phyloP scores from a whole-genome alignment of 2,113 vertebrate genomes.

The Panthera uncia region DNA sequence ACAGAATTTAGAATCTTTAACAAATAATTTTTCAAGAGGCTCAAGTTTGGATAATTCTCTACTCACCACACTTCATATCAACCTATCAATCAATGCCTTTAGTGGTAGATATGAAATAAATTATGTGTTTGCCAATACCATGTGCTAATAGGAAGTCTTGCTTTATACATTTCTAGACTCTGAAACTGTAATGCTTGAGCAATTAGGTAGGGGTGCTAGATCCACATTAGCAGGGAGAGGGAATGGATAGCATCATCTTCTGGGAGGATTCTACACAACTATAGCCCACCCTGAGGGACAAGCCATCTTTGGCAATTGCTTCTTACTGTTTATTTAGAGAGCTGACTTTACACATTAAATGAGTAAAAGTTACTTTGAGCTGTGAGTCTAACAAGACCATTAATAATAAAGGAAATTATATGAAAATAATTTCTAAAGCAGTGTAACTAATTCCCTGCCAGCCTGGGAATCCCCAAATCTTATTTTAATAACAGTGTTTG shows the following conservation, averaged over 20 bases:
- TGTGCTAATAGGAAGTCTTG: background rate
- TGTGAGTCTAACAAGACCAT: background rate
- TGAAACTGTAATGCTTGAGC: background rate
- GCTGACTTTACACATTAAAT: conserved; percentile 44
- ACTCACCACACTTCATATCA: background rate
- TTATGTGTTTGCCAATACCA: background rate
- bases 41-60: background rate
- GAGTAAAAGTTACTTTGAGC: conserved; percentile 49
- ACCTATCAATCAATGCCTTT: background rate
- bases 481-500: conserved; percentile 72
- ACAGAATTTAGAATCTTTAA: background rate
- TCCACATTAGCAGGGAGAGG: background rate
- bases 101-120: background rate
- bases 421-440: conserved; percentile 59
- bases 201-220: background rate
- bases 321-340: conserved; percentile 26
- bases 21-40: background rate
- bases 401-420: conserved; percentile 47
- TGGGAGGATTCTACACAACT: background rate
- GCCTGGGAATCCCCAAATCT: conserved; percentile 68
- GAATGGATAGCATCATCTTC: background rate
- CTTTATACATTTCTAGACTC: background rate
- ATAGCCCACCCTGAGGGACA: background rate
- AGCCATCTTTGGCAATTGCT: conserved; percentile 1
- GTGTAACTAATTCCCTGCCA: conserved; percentile 51